Percentiles rank a stretch among this genome's conserved stretches.
Evolutionary conservation across 2,888 invertebrate genomes (phyloP).

Genomic region (Tineola bisselliella): DNA sequence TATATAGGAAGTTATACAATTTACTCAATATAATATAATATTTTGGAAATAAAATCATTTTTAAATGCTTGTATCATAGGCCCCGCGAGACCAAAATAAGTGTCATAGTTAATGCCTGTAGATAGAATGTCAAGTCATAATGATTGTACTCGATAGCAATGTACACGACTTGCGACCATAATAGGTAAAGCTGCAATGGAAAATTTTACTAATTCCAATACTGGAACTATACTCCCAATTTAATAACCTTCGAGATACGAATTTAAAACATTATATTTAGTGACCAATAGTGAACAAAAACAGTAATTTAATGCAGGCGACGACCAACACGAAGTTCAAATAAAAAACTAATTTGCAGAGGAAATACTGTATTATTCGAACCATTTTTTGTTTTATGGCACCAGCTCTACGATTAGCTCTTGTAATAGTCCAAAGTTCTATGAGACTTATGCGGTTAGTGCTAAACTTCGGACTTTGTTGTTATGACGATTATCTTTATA

Average conservation of each 20-base stretch:
- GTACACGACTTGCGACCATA: neutral
- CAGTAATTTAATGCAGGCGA: slow-evolving; percentile 3
- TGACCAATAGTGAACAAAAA: slow-evolving; percentile 2
- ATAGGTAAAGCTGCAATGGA: neutral
- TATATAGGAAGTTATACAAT: too few relatives aligned
- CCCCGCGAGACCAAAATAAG: too few relatives aligned
- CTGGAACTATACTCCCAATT: neutral
- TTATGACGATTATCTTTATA: neutral
- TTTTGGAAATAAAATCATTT: too few relatives aligned
- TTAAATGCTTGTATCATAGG: too few relatives aligned
- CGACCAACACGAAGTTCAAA: neutral
- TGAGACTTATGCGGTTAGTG: neutral
- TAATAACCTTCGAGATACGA: neutral
- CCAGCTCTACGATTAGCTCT: neutral
- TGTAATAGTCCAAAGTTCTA: neutral
- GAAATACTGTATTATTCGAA: slow-evolving; percentile 5
- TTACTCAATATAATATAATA: too few relatives aligned
- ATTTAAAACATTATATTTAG: neutral
- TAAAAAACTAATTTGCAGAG: slow-evolving; percentile 8
- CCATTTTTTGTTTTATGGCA: neutral
- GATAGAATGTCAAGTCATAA: neutral
- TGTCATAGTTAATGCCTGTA: too few relatives aligned
- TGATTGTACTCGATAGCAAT: neutral
- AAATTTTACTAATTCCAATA: neutral
- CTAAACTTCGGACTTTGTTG: neutral